Percentiles rank a stretch among this genome's conserved stretches.
These are phyloP conservation scores for Leptodactylus fuscus DNA, from an alignment of 2,113 vertebrate genomes.

Conservation along the genomic window DNA sequence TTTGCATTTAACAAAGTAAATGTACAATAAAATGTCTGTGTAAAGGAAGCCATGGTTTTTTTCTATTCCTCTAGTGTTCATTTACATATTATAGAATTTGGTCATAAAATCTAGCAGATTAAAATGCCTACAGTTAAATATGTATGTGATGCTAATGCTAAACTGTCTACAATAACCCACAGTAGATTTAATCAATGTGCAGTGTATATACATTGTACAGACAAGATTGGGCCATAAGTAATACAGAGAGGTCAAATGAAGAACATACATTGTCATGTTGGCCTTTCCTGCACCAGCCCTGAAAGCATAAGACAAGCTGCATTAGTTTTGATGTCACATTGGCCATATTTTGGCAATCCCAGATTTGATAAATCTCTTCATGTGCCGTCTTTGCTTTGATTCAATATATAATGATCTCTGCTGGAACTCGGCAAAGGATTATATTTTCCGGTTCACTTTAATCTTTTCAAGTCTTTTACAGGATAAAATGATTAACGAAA, in stretches of 20 bases:
- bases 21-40: too few relatives aligned
- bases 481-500: constrained; percentile 53
- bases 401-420: constrained; percentile 50
- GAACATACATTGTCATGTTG: constrained; percentile 92
- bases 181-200: too few relatives aligned
- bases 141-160: too few relatives aligned
- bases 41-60: too few relatives aligned
- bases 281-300: constrained; percentile 77
- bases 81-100: too few relatives aligned
- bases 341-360: constrained; percentile 56
- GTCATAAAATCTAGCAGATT: too few relatives aligned
- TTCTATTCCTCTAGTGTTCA: too few relatives aligned
- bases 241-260: constrained; percentile 54
- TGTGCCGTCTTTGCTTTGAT: constrained; percentile 54
- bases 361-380: constrained; percentile 41
- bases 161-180: too few relatives aligned
- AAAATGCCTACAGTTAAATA: too few relatives aligned
- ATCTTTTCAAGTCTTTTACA: constrained; percentile 44
- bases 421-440: constrained; percentile 51
- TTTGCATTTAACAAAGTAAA: too few relatives aligned
- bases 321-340: constrained; percentile 68
- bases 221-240: background rate
- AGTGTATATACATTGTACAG: background rate
- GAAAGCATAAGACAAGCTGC: constrained; percentile 77
- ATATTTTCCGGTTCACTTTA: constrained; percentile 37